These are phyloP conservation scores for Erebia aethiops DNA, from an alignment of 2,888 invertebrate species.

Conservation along the genomic window DNA sequence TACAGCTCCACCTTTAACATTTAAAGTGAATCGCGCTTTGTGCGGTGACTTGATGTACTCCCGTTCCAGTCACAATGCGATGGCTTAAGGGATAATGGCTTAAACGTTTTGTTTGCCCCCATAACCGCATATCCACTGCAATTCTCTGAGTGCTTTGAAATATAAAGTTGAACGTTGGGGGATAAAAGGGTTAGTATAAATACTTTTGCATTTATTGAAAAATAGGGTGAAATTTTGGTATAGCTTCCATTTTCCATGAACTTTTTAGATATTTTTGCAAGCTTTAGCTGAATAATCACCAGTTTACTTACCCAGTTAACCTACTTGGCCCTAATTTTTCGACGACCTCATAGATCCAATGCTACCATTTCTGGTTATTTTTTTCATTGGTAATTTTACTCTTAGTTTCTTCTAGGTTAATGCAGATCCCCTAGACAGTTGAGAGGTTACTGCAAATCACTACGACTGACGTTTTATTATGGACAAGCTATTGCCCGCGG, in stretches of 20 bases:
- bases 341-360: no score
- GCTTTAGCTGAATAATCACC: no score
- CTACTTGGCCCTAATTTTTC: background rate
- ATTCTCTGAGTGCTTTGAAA: constrained; percentile 29
- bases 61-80: constrained; percentile 30
- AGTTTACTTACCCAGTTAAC: background rate
- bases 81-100: constrained; percentile 36
- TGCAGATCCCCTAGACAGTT: no score
- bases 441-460: no score
- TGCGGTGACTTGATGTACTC: constrained; percentile 34
- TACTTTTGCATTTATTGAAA: constrained; percentile 3
- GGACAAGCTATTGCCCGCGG: no score
- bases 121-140: constrained; percentile 28
- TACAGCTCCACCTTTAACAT: constrained; percentile 20
- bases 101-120: constrained; percentile 27
- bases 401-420: no score
- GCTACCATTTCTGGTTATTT: no score
- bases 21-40: constrained; percentile 33
- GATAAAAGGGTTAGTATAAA: constrained; percentile 9
- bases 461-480: no score
- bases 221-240: background rate
- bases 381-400: no score
- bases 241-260: background rate
- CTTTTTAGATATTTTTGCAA: background rate
- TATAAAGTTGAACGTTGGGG: constrained; percentile 5